Evolutionary conservation across 2,888 invertebrate species (phyloP), one percentile per base, ranked within the genome.

Genomic region (Heteromyza rotundicornis): DNA sequence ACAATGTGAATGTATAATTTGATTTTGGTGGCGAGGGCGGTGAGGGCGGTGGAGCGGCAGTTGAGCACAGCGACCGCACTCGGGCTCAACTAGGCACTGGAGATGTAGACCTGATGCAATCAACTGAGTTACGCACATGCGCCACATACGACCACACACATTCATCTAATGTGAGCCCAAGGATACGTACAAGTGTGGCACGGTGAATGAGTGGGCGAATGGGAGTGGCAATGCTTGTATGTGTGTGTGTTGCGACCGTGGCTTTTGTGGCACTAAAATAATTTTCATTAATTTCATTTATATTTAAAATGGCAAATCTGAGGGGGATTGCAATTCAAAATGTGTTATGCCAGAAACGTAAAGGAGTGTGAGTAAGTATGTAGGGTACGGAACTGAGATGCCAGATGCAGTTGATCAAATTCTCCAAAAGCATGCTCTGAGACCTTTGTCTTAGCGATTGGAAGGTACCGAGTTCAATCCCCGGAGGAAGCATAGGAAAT

Each of bases 241-340:
- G 27, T 27, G 27, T 7, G 27, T 50, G 24, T 52, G 27, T 27
- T 16, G 40, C 23, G 35, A 16, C 19, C 44, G 16, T 22, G 59
- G 40, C 62, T 61, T 60, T 19, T 40, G 40, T 40, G 35, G 55
- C 24, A 32, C 49, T 32, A 27, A 49, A 17, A 17, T 57, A 47
- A 27, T 47, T 17, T 20, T 5, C 47, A 47, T 47, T 47, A 19
- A 47, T 47, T 47, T 47, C 5, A 40, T 40, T 40, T 40, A 40
- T 40, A 47, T 20, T 47, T 3, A 17, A 47, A 47, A 5, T 5
- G 47, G 20, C 47, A 19, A 47, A 47, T 47, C 47, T 47, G 47
- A 3, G 8, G 47, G 14, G 47, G 14, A 47, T 47, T 19, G 47
- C 20, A 47, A 47, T 47, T 47, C 7, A 47, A 47, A 47, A 47